These are phyloP conservation scores for Aethes cnicana DNA, from an alignment of 2,888 invertebrate genomes.

Conservation along the genomic window DNA sequence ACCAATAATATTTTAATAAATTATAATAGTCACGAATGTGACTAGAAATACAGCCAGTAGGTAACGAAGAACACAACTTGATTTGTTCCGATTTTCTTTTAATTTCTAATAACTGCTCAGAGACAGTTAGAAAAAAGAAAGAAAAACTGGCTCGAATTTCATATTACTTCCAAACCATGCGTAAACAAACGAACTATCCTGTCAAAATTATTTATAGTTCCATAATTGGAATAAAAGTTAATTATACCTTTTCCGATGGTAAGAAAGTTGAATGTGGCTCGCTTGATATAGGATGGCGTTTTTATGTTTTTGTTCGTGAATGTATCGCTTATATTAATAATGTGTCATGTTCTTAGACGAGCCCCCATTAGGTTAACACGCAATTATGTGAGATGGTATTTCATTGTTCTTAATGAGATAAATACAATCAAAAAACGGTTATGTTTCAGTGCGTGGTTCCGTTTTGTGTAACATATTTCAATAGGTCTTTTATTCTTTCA, in stretches of 20 bases:
- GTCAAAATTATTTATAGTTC: constrained; percentile 29
- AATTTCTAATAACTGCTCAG: constrained; percentile 7
- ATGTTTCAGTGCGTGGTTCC: background rate
- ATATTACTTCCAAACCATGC: constrained; percentile 27
- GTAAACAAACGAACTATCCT: constrained; percentile 26
- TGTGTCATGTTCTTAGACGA: constrained; percentile 19
- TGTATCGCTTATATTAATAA: constrained; percentile 25
- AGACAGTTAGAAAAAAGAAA: constrained; percentile 1
- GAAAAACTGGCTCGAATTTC: constrained; percentile 17
- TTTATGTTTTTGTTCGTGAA: constrained; percentile 23
- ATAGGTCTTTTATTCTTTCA: no score
- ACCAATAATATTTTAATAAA: no score
- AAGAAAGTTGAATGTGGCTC: background rate
- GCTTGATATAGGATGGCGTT: background rate
- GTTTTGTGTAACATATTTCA: background rate
- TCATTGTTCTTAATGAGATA: constrained; percentile 26
- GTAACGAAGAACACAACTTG: background rate
- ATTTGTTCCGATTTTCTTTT: no score
- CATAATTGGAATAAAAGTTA: no score
- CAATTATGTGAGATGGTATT: constrained; percentile 22
- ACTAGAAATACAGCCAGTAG: no score
- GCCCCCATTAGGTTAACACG: constrained; percentile 12
- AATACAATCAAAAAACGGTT: constrained; percentile 5
- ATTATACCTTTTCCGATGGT: no score
- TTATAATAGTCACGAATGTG: no score